Percentiles rank a stretch among this genome's conserved stretches.
Evolutionary conservation across 2,888 invertebrate species (phyloP).

Genomic region (Conchocele bisecta): DNA sequence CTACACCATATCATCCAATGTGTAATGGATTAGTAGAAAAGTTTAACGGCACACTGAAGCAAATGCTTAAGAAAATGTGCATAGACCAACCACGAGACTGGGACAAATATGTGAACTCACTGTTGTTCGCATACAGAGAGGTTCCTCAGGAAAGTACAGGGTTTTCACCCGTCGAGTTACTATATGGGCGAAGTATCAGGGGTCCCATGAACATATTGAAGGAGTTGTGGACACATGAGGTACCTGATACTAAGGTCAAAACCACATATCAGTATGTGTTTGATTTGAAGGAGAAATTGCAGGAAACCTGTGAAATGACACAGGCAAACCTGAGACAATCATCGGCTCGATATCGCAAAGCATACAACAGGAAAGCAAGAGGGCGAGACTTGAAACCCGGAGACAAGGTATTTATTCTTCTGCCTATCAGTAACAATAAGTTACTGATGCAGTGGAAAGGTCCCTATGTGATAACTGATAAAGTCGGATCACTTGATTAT

Average conservation of each 20-base stretch:
- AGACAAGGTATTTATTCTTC: slow-evolving; percentile 53
- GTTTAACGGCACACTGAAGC: slow-evolving; percentile 53
- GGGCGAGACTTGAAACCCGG: slow-evolving; percentile 27
- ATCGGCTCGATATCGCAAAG: slow-evolving; percentile 15
- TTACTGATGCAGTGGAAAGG: slow-evolving; percentile 55
- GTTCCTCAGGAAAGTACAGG: slow-evolving; percentile 56
- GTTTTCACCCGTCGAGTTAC: slow-evolving; percentile 54
- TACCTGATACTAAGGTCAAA: slow-evolving; percentile 13
- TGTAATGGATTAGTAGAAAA: slow-evolving; percentile 50
- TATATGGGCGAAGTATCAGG: slow-evolving; percentile 55
- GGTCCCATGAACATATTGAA: slow-evolving; percentile 55
- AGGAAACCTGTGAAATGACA: slow-evolving; percentile 34
- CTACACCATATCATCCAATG: slow-evolving; percentile 52
- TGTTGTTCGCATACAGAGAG: slow-evolving; percentile 47
- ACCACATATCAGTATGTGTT: slow-evolving; percentile 54
- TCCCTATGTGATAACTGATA: slow-evolving; percentile 19
- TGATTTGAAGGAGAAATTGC: slow-evolving; percentile 46
- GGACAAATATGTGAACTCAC: slow-evolving; percentile 36
- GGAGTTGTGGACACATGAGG: slow-evolving; percentile 45
- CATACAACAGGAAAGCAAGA: slow-evolving; percentile 47
- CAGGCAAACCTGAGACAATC: slow-evolving; percentile 7
- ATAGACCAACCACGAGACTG: slow-evolving; percentile 28
- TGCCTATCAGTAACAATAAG: slow-evolving; percentile 59
- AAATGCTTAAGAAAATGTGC: slow-evolving; percentile 35
- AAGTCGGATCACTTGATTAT: slow-evolving; percentile 28